Base-by-base conservation (phyloP, 2,113 vertebrate species). In the Pycnonotus jocosus region DNA sequence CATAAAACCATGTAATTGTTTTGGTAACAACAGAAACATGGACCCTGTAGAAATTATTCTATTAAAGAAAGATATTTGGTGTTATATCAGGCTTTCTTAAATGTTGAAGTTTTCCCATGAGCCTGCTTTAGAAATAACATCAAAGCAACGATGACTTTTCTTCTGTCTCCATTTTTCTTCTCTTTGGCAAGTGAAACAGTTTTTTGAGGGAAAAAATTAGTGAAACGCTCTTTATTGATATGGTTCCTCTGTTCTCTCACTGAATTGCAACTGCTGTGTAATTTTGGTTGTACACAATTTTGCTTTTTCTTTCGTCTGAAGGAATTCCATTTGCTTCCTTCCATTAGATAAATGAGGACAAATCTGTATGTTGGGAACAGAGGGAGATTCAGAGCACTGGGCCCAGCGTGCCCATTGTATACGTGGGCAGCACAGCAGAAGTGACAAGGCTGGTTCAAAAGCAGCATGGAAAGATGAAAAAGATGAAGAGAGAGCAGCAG, bases 401-500 rank as follows among this genome's bases (percentile, higher is more conserved):
- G 76, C 58, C 14, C 42, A 54, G 58, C 0, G 24, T 40, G 68
- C 84, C 88, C 33, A 4, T 62, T 7, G 61, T 24, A 3, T 33
- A 47, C 7, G 35, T 81, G 72, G 88, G 73, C 78, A 90, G 53
- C 73, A 25, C 64, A 31, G 60, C 68, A 47, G 92, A 88, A 47
- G 44, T 44, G 37, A 54, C 21, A 44, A 47, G 48, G 22, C 68
- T 64, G 21, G 10, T 69, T 90, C 64, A 77, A 86, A 88, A 84
- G 82, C 77, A 84, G 40, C 64, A 6, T 38, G 54, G 60, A 24
- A 81, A 77, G 71, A 88, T 61, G 58, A 87, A 83, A 85, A 92
- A 66, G 81, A 77, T 84, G 81, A 81, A 91, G 84, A 20, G 69
- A 85, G 56, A 92, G 86, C 86, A 74, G 83, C 82, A 94, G 72